phyloP scores from a whole-genome alignment of 2,113 vertebrate species.

The Sclerurus mexicanus region DNA sequence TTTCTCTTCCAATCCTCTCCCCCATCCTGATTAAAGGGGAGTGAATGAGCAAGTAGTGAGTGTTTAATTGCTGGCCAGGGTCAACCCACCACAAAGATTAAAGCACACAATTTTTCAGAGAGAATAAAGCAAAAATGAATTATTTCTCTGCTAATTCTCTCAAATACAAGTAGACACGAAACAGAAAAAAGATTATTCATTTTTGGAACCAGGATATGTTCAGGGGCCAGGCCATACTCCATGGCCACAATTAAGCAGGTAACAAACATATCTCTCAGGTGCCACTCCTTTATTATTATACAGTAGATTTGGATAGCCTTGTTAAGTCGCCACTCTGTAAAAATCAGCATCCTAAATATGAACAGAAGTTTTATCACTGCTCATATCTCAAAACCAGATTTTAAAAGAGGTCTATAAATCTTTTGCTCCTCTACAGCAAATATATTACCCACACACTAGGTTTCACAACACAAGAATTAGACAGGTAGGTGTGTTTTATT shows the following conservation, averaged over 20 bases:
- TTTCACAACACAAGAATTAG: neutral
- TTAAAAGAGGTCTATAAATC: neutral
- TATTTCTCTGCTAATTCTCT: neutral
- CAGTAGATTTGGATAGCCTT: neutral
- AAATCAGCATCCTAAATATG: neutral
- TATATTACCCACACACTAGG: neutral
- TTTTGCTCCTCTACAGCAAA: neutral
- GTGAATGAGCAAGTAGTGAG: neutral
- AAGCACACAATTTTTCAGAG: neutral
- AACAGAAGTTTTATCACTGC: neutral
- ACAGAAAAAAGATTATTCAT: neutral
- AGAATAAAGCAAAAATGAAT: neutral
- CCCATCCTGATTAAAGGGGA: neutral
- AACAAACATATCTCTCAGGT: neutral
- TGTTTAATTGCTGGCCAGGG: neutral
- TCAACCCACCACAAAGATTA: neutral
- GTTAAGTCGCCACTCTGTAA: neutral
- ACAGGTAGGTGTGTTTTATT: neutral
- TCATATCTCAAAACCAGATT: neutral
- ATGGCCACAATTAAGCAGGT: fast-evolving
- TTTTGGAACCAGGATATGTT: neutral
- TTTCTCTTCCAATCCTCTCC: neutral
- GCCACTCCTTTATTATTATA: neutral
- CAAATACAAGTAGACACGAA: neutral
- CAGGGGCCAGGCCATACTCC: neutral